Evolutionary conservation across 30 jellyfish, hydroid and myxozoan species (phyloP), one percentile per base, ranked within the genome.

Genomic region (Hydractinia symbiolongicarpus): DNA sequence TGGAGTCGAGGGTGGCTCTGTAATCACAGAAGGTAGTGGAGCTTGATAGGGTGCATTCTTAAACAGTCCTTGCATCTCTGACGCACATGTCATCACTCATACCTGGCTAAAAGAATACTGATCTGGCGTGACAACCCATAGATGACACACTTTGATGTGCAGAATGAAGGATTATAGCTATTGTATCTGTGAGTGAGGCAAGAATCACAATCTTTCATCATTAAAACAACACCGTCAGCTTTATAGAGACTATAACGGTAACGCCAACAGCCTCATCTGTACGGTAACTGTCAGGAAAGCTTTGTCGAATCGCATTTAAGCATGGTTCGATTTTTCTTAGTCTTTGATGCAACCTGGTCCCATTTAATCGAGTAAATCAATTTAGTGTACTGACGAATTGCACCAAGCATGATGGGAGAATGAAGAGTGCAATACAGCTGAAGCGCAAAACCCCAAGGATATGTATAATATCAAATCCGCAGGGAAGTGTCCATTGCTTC

Each of bases 21-120:
- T 9, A 10, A 57, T 57, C 10, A 57, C 68, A 10, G 68, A 10
- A 9, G 68, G 68, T 10, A 57, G 68, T 9, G 68, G 68, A 57
- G 68, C 68, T n/a, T 57, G 68, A 9, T 10, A 57, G 10, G 68
- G 68, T 57, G 68, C 68, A n/a, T 57, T 57, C 68, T 57, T 57
- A n/a, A 57, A n/a, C n/a, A n/a, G n/a, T n/a, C n/a, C n/a, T n/a
- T n/a, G n/a, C n/a, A n/a, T n/a, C n/a, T n/a, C n/a, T n/a, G n/a
- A n/a, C n/a, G n/a, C n/a, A n/a, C n/a, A 57, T 57, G n/a, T 57
- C 68, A 57, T 57, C 68, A n/a, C 13, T 57, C 68, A 57, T 57
- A n/a, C 68, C 68, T 9, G 68, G 68, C 68, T n/a, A 57, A n/a
- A 57, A 58, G 69, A 58, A 16, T 11, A 58, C 3, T 13, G 69